Percentiles rank a stretch among this genome's conserved stretches.
Conservation (phyloP, 2,888 invertebrate genomes). For the Archips crataeganus region DNA sequence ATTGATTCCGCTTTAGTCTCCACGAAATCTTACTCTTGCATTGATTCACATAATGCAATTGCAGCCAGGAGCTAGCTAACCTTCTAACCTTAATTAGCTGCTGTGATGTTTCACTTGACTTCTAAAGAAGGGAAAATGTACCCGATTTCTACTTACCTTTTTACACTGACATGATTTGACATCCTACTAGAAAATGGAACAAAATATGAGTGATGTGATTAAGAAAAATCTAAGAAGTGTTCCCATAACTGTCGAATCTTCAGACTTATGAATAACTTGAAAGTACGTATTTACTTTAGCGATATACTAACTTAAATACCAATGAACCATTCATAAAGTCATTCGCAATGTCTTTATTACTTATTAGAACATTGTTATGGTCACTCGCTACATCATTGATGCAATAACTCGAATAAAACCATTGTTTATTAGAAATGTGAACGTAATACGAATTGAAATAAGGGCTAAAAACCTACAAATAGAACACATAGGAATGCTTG, state of each 20-base stretch:
- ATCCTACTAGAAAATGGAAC: constrained; percentile 21
- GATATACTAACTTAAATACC: too few relatives aligned
- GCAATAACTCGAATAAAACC: neutral
- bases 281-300: neutral
- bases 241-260: too few relatives aligned
- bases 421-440: constrained; percentile 5
- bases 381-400: neutral
- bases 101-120: constrained; percentile 50
- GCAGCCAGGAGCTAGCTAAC: constrained; percentile 44
- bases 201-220: neutral
- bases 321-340: neutral
- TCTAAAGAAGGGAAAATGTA: constrained; percentile 32
- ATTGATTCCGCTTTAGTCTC: constrained; percentile 53
- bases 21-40: constrained; percentile 49
- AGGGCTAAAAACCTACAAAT: neutral
- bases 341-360: neutral
- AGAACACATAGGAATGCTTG: constrained; percentile 7
- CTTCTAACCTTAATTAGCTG: constrained; percentile 49
- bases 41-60: constrained; percentile 52
- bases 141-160: constrained; percentile 27
- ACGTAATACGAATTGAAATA: neutral
- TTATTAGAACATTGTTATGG: neutral
- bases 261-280: neutral
- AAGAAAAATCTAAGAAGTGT: neutral
- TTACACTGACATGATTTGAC: constrained; percentile 27